Base-by-base conservation (phyloP, 2,797 vertebrate genomes). In the Sciurus carolinensis region DNA sequence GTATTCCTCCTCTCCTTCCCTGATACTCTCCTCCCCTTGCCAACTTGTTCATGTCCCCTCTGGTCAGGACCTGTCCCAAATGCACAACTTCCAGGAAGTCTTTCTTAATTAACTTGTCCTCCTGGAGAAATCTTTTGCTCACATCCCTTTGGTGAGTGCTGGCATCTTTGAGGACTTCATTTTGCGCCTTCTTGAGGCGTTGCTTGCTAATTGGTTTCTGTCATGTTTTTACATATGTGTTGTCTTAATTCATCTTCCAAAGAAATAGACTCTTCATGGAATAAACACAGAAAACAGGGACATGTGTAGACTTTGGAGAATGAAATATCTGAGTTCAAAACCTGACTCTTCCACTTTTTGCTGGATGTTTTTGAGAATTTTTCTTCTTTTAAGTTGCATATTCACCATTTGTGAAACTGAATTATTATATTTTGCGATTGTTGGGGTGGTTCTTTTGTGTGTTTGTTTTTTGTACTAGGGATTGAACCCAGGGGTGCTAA, bases 181-280 rank as follows among this genome's bases (percentile, higher is more conserved):
- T 93, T 92, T 85, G 62, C 10, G 87, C 67, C 39, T 86, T 96
- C 44, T 66, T 39, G 89, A 96, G 44, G 89, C 73, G 39, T 87
- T 95, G 67, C 66, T 87, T 93, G 39, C 81, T 97, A 96, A 97
- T 90, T 97, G 76, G 84, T 91, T 97, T 77, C 77, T 95, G 91
- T 94, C 89, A 36, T 87, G 93, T 93, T 94, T 93, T 93, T 93
- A 59, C 66, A 12, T 71, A 13, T 52, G 44, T 57, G 11, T 90
- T 97, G 89, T 88, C 62, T 94, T 96, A 89, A 95, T 97, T 95
- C 17, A 44, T 89, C 57, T 96, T 84, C 36, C 36, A 93, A 83
- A 84, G 54, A 33, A 87, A 62, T 42, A 22, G 50, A 64, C 20
- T 94, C 52, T 89, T 93, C 17, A 33, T 90, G 76, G 96, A 47